Percentiles rank a stretch among this genome's conserved stretches.
Conservation (phyloP, 2,113 vertebrate species). For the Lathamus discolor region DNA sequence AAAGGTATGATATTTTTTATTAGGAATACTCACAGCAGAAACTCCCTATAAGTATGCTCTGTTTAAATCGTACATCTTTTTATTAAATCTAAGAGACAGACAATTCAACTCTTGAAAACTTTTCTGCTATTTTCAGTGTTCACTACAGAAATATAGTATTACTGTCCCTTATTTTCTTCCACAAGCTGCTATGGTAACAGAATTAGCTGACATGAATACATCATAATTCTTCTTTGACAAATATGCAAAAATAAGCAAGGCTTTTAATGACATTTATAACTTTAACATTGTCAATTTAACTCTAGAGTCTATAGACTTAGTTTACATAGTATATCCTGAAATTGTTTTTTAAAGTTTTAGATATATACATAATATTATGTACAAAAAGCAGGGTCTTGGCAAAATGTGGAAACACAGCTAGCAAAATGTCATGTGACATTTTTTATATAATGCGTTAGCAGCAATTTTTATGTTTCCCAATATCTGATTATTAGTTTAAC, state of each 20-base stretch:
- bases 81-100: not conserved
- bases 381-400: not conserved
- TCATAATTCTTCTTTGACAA: not conserved
- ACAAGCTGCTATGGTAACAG: not conserved
- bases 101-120: not conserved
- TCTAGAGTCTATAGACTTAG: not conserved
- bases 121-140: not conserved
- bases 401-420: not conserved
- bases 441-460: not conserved
- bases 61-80: not conserved
- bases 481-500: not conserved
- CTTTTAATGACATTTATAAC: not conserved
- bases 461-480: not conserved
- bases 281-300: not conserved
- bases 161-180: not conserved
- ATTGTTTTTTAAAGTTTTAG: not conserved
- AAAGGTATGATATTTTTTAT: not conserved
- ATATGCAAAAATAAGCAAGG: not conserved
- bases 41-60: not conserved
- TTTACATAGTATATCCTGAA: not conserved
- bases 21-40: not conserved
- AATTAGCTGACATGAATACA: not conserved
- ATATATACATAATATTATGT: not conserved
- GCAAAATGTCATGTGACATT: not conserved
- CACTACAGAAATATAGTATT: not conserved